phyloP scores from a whole-genome alignment of 2,797 vertebrate genomes.

The Poeciliopsis turneri region DNA sequence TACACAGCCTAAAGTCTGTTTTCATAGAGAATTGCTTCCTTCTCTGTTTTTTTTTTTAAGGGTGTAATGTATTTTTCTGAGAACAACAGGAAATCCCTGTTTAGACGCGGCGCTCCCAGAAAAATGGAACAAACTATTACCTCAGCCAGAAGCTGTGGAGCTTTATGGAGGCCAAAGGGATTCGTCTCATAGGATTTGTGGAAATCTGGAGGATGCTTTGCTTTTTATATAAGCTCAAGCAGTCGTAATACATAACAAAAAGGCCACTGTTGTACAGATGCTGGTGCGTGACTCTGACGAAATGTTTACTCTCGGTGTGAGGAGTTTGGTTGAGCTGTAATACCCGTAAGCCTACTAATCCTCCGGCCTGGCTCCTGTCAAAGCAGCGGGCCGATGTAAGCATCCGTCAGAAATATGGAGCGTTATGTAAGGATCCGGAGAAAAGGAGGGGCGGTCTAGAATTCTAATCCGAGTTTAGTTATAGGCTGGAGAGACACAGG shows the following conservation, averaged over 20 bases:
- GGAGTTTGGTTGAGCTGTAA: constrained; percentile 61
- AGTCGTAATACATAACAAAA: neutral
- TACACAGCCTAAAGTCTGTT: constrained; percentile 24
- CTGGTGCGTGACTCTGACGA: constrained; percentile 29
- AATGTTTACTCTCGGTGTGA: constrained; percentile 53
- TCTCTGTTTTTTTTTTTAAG: constrained; percentile 34
- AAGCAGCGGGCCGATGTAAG: constrained; percentile 59
- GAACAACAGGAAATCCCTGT: constrained; percentile 80
- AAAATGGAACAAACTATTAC: constrained; percentile 59
- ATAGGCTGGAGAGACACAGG: constrained; percentile 14
- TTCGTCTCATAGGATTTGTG: constrained; percentile 47
- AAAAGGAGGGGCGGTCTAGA: constrained; percentile 41
- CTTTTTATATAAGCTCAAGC: constrained; percentile 19
- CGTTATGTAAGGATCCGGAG: constrained; percentile 66
- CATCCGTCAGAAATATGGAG: constrained; percentile 71
- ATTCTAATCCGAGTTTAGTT: constrained; percentile 32
- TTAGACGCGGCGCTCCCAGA: constrained; percentile 64
- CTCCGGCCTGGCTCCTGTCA: constrained; percentile 64
- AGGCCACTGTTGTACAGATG: constrained; percentile 47
- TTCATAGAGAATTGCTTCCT: constrained; percentile 25
- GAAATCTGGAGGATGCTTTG: constrained; percentile 39
- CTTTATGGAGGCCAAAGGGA: constrained; percentile 46
- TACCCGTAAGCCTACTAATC: constrained; percentile 65
- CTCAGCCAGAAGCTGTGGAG: constrained; percentile 31
- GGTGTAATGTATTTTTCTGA: constrained; percentile 69